These are phyloP conservation scores for Aplocera efformata DNA, from an alignment of 2,888 invertebrate species.

Conservation along the genomic window DNA sequence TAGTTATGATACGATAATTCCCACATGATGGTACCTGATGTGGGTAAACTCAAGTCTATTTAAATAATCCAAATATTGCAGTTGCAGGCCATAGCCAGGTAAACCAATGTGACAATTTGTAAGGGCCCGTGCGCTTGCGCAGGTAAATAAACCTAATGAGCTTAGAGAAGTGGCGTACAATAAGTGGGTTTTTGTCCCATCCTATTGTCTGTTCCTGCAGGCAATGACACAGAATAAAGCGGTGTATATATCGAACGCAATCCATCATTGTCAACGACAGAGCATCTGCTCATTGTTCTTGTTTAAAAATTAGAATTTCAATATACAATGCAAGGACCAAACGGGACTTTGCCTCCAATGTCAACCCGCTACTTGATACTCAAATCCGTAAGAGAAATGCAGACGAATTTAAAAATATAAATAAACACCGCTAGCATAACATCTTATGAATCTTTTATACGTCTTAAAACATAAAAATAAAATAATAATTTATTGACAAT, in stretches of 20 bases:
- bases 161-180: slow-evolving; percentile 56
- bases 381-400: slow-evolving; percentile 22
- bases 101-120: slow-evolving; percentile 61
- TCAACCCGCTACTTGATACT: slow-evolving; percentile 33
- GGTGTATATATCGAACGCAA: slow-evolving; percentile 41
- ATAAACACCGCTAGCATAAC: not conserved
- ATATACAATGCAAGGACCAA: slow-evolving; percentile 49
- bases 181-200: slow-evolving; percentile 51
- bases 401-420: not conserved
- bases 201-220: slow-evolving; percentile 55
- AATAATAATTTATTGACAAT: slow-evolving; percentile 40
- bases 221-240: slow-evolving; percentile 20
- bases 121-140: slow-evolving; percentile 54
- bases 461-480: slow-evolving; percentile 21
- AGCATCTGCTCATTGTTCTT: slow-evolving; percentile 69
- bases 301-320: slow-evolving; percentile 71
- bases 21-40: no score
- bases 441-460: slow-evolving; percentile 1
- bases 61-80: slow-evolving; percentile 7
- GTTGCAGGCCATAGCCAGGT: no score
- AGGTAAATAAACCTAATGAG: slow-evolving; percentile 51
- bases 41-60: no score
- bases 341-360: slow-evolving; percentile 37
- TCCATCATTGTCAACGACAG: slow-evolving; percentile 66
- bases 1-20: no score